Percentiles rank a stretch among this genome's conserved stretches.
Conservation (phyloP, 2,888 invertebrate genomes). For the Drosophila borealis region DNA sequence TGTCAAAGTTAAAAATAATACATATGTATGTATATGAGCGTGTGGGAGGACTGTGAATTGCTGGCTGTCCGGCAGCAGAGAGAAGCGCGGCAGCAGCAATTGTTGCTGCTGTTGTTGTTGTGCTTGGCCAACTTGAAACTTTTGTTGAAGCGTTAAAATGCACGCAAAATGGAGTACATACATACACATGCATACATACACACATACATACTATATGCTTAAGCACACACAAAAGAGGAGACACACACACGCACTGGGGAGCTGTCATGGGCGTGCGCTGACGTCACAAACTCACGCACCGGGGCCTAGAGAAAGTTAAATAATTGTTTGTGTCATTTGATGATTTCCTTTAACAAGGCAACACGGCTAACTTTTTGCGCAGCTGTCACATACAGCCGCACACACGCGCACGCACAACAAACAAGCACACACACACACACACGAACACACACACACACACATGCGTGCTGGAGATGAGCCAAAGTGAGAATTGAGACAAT, state of each 20-base stretch:
- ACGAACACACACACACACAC: conserved; percentile 11
- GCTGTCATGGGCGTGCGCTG: conserved; percentile 59
- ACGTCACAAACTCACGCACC: conserved; percentile 75
- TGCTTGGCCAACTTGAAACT: conserved; percentile 63
- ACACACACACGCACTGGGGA: conserved; percentile 20
- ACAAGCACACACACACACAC: conserved; percentile 21
- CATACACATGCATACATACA: conserved; percentile 12
- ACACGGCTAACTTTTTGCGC: conserved; percentile 62
- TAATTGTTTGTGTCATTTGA: conserved; percentile 80
- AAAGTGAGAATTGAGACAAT: background rate
- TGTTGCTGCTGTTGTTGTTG: conserved; percentile 45
- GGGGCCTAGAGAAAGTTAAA: conserved; percentile 73
- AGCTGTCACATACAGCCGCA: conserved; percentile 50
- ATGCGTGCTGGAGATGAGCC: conserved; percentile 32
- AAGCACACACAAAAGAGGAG: conserved; percentile 5
- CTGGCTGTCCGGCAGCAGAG: conserved; percentile 17
- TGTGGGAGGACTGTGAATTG: conserved; percentile 13
- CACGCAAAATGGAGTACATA: conserved; percentile 40
- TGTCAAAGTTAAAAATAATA: conserved; percentile 79
- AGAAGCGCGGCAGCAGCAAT: conserved; percentile 21
- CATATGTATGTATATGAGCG: conserved; percentile 26
- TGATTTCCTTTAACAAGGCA: conserved; percentile 75
- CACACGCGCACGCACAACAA: conserved; percentile 13
- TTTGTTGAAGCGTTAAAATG: conserved; percentile 60
- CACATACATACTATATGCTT: background rate